phyloP scores from a whole-genome alignment of 2,888 invertebrate genomes.

The Pterostichus niger region DNA sequence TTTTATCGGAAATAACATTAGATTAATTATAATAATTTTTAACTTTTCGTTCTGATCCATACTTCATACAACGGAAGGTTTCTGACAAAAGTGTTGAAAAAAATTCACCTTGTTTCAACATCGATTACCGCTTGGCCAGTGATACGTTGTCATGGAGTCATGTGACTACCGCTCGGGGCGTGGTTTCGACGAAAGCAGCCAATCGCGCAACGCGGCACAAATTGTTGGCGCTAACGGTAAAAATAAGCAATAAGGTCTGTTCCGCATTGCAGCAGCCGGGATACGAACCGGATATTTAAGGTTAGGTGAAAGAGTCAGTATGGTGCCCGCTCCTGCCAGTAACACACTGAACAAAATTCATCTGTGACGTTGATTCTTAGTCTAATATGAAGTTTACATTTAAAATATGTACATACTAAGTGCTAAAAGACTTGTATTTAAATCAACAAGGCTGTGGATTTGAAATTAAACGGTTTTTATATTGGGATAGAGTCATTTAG shows the following conservation, averaged over 20 bases:
- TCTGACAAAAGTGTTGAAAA: constrained; percentile 56
- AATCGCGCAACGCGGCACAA: constrained; percentile 37
- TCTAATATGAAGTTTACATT: constrained; percentile 54
- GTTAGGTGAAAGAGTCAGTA: constrained; percentile 64
- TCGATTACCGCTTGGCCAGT: constrained; percentile 63
- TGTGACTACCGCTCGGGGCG: constrained; percentile 52
- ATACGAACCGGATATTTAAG: constrained; percentile 62
- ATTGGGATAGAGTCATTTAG: background rate
- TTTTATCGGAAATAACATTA: constrained; percentile 30
- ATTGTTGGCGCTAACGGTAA: constrained; percentile 65
- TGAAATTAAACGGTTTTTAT: constrained; percentile 16
- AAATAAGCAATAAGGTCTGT: constrained; percentile 67
- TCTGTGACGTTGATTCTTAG: constrained; percentile 18
- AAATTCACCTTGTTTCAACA: constrained; percentile 57
- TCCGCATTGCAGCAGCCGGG: constrained; percentile 67
- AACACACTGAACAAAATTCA: constrained; percentile 32
- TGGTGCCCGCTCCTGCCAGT: constrained; percentile 53
- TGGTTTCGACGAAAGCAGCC: constrained; percentile 49
- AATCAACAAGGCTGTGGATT: constrained; percentile 52
- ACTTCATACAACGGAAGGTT: constrained; percentile 21
- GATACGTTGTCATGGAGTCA: constrained; percentile 47
- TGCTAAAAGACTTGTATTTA: constrained; percentile 23
- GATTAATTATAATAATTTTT: constrained; percentile 48
- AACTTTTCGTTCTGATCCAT: constrained; percentile 37
- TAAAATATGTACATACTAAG: constrained; percentile 44